These are phyloP conservation scores for Rhopalosiphum nymphaeae DNA, from an alignment of 2,888 invertebrate species.

Conservation along the genomic window DNA sequence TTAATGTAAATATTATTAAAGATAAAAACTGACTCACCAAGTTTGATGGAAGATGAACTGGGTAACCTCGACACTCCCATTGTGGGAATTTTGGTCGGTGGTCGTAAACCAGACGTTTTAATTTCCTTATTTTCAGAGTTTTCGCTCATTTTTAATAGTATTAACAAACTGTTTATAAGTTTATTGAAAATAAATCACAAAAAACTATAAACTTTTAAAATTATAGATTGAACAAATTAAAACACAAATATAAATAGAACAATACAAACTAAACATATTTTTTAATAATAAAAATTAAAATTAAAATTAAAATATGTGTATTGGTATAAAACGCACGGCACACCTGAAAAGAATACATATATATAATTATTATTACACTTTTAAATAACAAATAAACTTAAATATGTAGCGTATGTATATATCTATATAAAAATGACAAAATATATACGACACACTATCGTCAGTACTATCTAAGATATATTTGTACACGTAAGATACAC, in stretches of 20 bases:
- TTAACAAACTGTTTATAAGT: background rate
- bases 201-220: background rate
- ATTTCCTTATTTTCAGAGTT: conserved; percentile 57
- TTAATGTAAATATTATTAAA: background rate
- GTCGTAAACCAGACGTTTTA: conserved; percentile 77
- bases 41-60: conserved; percentile 60
- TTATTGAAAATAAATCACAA: conserved; percentile 13
- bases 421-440: background rate
- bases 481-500: background rate
- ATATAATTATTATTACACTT: background rate
- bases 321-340: background rate
- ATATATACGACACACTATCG: background rate
- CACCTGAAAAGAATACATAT: conserved; percentile 33
- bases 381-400: background rate
- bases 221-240: background rate
- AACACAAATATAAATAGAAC: conserved; percentile 18
- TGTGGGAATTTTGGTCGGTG: conserved; percentile 76
- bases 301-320: background rate
- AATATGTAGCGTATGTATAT: conserved; percentile 4
- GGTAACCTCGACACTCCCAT: conserved; percentile 62
- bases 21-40: conserved; percentile 47
- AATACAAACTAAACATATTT: conserved; percentile 5
- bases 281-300: background rate
- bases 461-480: background rate
- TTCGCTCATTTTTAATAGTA: conserved; percentile 51